These are phyloP conservation scores for Epiblema foenella DNA, from an alignment of 2,888 invertebrate genomes.

Conservation along the genomic window DNA sequence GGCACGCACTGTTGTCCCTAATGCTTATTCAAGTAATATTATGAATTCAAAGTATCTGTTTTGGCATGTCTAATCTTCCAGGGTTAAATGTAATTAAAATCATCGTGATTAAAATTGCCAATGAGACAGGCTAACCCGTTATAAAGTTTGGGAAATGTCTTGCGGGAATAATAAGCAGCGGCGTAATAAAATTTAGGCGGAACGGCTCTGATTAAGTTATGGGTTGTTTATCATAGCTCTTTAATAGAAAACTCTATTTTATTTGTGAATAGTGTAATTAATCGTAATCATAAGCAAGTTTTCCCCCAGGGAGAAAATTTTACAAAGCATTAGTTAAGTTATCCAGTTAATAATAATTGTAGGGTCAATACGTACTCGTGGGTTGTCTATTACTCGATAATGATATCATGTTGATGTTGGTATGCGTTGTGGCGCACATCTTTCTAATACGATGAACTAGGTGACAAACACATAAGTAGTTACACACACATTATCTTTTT, in stretches of 20 bases:
- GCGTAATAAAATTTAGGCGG: constrained; percentile 22
- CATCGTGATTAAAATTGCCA: constrained; percentile 35
- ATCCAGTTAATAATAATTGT: too few species aligned
- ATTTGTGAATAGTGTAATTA: not conserved
- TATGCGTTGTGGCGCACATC: too few species aligned
- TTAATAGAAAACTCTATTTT: not conserved
- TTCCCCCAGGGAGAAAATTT: not conserved
- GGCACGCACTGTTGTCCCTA: constrained; percentile 36
- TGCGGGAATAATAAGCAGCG: constrained; percentile 27
- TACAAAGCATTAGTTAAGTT: too few species aligned
- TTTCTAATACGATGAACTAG: too few species aligned
- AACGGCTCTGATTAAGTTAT: constrained; percentile 8
- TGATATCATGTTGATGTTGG: too few species aligned
- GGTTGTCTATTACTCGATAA: not conserved
- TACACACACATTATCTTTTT: not conserved
- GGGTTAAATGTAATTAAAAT: constrained; percentile 32
- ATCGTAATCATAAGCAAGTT: not conserved
- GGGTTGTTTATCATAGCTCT: constrained; percentile 8
- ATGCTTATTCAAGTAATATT: constrained; percentile 43
- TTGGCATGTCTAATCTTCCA: constrained; percentile 36
- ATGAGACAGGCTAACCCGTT: constrained; percentile 28
- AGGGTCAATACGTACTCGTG: not conserved
- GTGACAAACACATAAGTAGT: too few species aligned
- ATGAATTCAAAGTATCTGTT: constrained; percentile 44
- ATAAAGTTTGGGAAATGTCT: constrained; percentile 26